A percentile compares a stretch with the other conserved stretches of the same genome.
phyloP scores from a whole-genome alignment of 30 jellyfish, hydroid and myxozoan species.

The Hydra vulgaris region DNA sequence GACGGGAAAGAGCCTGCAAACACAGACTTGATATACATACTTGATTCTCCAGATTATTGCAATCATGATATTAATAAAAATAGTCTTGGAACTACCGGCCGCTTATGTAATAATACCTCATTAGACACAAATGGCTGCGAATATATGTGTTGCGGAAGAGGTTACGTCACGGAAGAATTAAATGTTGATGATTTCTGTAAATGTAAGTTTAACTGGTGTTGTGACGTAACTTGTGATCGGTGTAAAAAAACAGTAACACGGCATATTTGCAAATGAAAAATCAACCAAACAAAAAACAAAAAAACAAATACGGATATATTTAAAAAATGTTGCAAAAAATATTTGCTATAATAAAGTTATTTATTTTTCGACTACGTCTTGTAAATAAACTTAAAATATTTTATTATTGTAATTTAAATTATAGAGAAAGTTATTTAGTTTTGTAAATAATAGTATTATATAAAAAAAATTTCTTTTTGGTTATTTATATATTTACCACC shows the following conservation, averaged over 20 bases:
- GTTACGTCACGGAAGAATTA: constrained; percentile 64
- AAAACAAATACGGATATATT: background rate
- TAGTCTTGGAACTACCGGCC: constrained; percentile 84
- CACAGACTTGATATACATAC: constrained; percentile 44
- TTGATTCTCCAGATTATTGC: constrained; percentile 80
- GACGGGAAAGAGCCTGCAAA: constrained; percentile 16
- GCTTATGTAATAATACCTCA: constrained; percentile 50
- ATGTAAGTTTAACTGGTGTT: constrained; percentile 84
- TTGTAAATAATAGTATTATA: background rate
- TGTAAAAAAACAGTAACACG: constrained; percentile 41
- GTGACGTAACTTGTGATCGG: constrained; percentile 75
- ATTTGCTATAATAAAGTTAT: background rate
- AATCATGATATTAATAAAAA: constrained; percentile 49
- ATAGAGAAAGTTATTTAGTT: background rate
- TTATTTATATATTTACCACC: no score
- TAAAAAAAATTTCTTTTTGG: no score
- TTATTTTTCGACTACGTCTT: background rate
- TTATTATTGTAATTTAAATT: no score
- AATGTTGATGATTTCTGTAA: constrained; percentile 40
- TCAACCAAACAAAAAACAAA: background rate
- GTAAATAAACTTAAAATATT: background rate
- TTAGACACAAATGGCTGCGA: constrained; percentile 44
- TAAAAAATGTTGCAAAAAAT: background rate
- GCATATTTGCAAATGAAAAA: constrained; percentile 48
- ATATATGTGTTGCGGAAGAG: constrained; percentile 86